A percentile compares a stretch with the other conserved stretches of the same genome.
Conservation (phyloP, 2,888 invertebrate genomes). For the Tridacna gigas region DNA sequence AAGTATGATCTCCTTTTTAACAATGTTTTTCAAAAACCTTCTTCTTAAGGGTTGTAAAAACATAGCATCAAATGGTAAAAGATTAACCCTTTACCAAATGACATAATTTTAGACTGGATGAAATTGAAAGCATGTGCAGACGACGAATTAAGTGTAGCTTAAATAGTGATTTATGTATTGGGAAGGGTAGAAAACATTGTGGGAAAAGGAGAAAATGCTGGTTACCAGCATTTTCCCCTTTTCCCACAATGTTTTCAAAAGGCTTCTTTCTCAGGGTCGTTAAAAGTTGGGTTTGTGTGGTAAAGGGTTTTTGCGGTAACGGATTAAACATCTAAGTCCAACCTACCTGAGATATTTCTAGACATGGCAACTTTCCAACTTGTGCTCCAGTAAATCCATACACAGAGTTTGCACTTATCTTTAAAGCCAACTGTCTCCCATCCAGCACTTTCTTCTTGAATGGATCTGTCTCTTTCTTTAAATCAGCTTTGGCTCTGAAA, state of each 20-base stretch:
- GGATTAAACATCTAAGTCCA: background rate
- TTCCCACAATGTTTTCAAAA: background rate
- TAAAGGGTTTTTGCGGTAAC: too few species aligned
- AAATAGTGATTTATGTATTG: too few species aligned
- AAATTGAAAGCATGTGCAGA: too few species aligned
- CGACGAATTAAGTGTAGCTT: too few species aligned
- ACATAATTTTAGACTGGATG: too few species aligned
- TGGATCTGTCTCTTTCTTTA: slow-evolving; percentile 98
- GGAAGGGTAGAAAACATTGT: background rate
- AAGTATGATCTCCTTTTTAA: too few species aligned
- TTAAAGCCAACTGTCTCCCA: slow-evolving; percentile 98
- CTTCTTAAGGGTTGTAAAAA: too few species aligned
- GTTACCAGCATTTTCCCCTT: background rate
- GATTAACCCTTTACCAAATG: too few species aligned
- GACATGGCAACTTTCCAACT: slow-evolving; percentile 96
- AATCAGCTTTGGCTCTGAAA: slow-evolving; percentile 92
- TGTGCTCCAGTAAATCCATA: slow-evolving; percentile 99
- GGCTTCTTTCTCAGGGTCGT: too few species aligned
- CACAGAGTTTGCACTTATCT: slow-evolving; percentile 99
- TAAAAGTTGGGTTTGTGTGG: too few species aligned
- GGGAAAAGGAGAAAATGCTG: background rate
- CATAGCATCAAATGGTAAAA: too few species aligned
- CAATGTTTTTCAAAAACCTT: too few species aligned
- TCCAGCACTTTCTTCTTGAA: slow-evolving; percentile 95
- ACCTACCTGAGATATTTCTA: slow-evolving; percentile 94